These are phyloP conservation scores for Chloroclystis v-ata DNA, from an alignment of 2,888 invertebrate genomes.

Conservation along the genomic window DNA sequence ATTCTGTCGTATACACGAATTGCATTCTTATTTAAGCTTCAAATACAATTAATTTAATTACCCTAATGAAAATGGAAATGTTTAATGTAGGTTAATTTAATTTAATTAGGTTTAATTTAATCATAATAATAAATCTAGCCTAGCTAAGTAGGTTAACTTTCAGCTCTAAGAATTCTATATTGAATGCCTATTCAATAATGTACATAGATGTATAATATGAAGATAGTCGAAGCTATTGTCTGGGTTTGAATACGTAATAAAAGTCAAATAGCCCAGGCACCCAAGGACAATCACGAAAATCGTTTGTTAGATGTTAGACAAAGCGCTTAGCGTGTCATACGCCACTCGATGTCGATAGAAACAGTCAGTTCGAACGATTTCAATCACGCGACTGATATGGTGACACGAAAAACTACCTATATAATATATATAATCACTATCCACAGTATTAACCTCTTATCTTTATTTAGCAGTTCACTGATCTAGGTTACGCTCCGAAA, in stretches of 20 bases:
- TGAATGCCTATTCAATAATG: neutral
- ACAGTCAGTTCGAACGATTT: conserved; percentile 49
- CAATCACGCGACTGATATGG: conserved; percentile 52
- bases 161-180: neutral
- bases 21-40: too few relatives aligned
- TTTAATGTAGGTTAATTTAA: too few relatives aligned
- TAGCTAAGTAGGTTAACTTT: neutral
- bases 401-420: conserved; percentile 36
- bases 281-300: conserved; percentile 52
- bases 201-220: neutral
- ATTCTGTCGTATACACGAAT: too few relatives aligned
- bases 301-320: conserved; percentile 56
- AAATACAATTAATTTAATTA: too few relatives aligned
- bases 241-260: conserved; percentile 33
- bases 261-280: conserved; percentile 37
- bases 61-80: too few relatives aligned
- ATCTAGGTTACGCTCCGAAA: conserved; percentile 45
- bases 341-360: conserved; percentile 58
- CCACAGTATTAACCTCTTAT: conserved; percentile 33
- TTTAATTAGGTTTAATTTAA: too few relatives aligned
- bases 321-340: conserved; percentile 60
- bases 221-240: conserved; percentile 9
- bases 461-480: conserved; percentile 20
- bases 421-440: conserved; percentile 33
- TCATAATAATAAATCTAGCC: too few relatives aligned